Base-by-base conservation (phyloP, 2,113 vertebrate genomes). In the Sula dactylatra region DNA sequence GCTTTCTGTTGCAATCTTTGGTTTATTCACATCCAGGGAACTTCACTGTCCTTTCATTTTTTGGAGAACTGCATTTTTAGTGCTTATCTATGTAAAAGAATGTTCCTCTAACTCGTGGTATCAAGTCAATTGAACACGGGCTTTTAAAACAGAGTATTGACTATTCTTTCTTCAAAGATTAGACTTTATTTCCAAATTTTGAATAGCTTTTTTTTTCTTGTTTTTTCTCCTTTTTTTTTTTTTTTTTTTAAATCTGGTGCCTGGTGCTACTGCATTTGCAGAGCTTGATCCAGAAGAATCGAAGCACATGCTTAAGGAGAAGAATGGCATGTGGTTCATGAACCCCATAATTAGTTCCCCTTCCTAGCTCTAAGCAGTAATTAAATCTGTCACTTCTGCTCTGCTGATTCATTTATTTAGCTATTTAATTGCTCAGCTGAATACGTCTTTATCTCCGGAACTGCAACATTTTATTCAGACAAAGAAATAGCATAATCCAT, bases 371-470 rank as follows among this genome's bases (percentile, higher is more conserved):
- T 98, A 98, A 98, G 98, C 98, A 98, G 97, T 99, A 98, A 99
- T 99, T 99, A 99, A 99, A 99, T 98, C 98, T 98, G 98, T 98
- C 98, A 98, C 98, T 99, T 99, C 98, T 98, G 98, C 98, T 98
- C 98, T 98, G 98, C 97, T 98, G 98, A 98, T 98, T 98, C 98
- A 98, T 98, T 98, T 99, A 98, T 98, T 98, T 98, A 98, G 98
- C 98, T 98, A 97, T 98, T 98, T 99, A 98, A 98, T 98, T 98
- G 97, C 98, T 97, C 97, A 97, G 97, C 98, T 98, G 97, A 99
- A 98, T 98, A 97, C 76, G 92, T 98, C 98, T 98, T 98, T 98
- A 97, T 98, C 98, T 98, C 98, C 96, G 97, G 98, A 99, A 98
- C 95, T 96, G 97, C 95, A 97, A 98, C 97, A 98, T 99, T 99